phyloP scores from a whole-genome alignment of 2,797 vertebrate genomes.

The Hyperoplus immaculatus region DNA sequence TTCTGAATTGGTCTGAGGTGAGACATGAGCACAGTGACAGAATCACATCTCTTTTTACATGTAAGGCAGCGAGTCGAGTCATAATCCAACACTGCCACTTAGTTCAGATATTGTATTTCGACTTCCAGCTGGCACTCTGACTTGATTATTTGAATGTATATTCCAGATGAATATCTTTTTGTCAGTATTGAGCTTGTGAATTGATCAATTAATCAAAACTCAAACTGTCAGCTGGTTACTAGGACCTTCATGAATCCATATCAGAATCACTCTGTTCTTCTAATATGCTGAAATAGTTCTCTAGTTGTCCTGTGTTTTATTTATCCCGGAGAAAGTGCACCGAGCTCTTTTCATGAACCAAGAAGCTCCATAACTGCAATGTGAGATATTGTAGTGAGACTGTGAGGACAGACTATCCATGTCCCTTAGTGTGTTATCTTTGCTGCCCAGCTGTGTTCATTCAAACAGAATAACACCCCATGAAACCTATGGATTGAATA shows the following conservation, averaged over 20 bases:
- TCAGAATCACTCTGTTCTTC: neutral
- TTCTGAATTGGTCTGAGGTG: neutral
- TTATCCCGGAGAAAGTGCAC: neutral
- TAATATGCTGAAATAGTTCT: neutral
- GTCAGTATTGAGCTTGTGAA: neutral
- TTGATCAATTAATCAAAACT: slow-evolving; percentile 1
- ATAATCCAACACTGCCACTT: neutral
- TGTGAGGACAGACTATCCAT: slow-evolving; percentile 10
- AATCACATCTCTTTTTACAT: neutral
- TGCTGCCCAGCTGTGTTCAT: slow-evolving; percentile 45
- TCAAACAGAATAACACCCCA: slow-evolving; percentile 56
- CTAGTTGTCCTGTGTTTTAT: neutral
- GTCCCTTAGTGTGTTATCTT: slow-evolving; percentile 62
- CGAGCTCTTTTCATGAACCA: slow-evolving; percentile 1
- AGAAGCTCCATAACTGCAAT: slow-evolving; percentile 23
- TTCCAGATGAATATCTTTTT: neutral
- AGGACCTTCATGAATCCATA: neutral
- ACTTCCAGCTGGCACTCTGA: neutral
- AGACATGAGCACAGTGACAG: neutral
- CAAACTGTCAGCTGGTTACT: neutral
- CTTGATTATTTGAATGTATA: neutral
- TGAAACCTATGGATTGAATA: slow-evolving; percentile 31
- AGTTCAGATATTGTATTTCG: neutral
- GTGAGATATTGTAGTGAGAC: slow-evolving; percentile 20
- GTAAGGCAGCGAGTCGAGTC: neutral